phyloP scores from a whole-genome alignment of 2,113 vertebrate genomes.

The Thalassoma bifasciatum region DNA sequence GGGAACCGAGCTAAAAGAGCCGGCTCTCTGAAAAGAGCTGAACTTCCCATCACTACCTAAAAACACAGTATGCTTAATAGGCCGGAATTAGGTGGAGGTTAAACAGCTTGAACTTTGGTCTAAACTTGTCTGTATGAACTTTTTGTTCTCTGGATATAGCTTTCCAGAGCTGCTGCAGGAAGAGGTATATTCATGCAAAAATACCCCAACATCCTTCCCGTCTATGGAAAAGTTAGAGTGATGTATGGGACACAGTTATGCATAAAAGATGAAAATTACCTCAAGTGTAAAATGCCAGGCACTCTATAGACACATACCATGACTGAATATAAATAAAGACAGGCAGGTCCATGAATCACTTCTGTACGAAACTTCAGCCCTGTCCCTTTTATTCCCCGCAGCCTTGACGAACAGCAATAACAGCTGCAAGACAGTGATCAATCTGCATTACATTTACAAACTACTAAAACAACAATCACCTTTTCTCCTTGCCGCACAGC shows the following conservation, averaged over 20 bases:
- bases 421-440: slow-evolving; percentile 76
- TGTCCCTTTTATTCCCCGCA: slow-evolving; percentile 61
- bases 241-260: slow-evolving; percentile 65
- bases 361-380: slow-evolving; percentile 48
- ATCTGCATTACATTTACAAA: slow-evolving; percentile 83
- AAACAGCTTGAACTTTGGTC: not conserved
- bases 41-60: too few relatives aligned
- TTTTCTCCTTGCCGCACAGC: slow-evolving; percentile 79
- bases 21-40: too few relatives aligned
- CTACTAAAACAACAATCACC: slow-evolving; percentile 82
- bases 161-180: not conserved
- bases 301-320: slow-evolving; percentile 65
- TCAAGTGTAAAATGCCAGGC: slow-evolving; percentile 65
- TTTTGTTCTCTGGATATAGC: slow-evolving; percentile 21
- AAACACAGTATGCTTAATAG: too few relatives aligned
- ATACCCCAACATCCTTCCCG: slow-evolving; percentile 4
- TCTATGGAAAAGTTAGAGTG: slow-evolving; percentile 31
- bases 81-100: too few relatives aligned
- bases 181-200: not conserved
- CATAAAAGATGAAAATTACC: slow-evolving; percentile 70
- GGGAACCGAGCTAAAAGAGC: too few relatives aligned
- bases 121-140: slow-evolving; percentile 10
- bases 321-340: slow-evolving; percentile 72
- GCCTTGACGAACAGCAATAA: slow-evolving; percentile 75
- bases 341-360: slow-evolving; percentile 75